A percentile compares a stretch with the other conserved stretches of the same genome.
These are phyloP conservation scores for Drosophila kokeensis DNA, from an alignment of 2,888 invertebrate genomes.

Conservation along the genomic window DNA sequence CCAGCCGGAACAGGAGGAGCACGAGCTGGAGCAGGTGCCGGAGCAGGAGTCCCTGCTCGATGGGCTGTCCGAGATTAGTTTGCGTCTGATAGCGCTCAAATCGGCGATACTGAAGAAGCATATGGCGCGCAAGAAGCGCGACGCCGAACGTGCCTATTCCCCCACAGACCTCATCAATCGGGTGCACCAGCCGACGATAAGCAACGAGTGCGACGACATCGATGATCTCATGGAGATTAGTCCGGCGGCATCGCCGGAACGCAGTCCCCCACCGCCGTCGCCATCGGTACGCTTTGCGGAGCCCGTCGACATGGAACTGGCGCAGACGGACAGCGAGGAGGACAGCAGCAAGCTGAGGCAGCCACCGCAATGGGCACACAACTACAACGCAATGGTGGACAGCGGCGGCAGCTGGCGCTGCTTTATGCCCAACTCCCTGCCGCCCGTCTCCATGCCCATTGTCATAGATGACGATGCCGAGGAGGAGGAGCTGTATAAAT, in stretches of 20 bases:
- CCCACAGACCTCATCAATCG: slow-evolving; percentile 84
- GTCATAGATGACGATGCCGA: slow-evolving; percentile 62
- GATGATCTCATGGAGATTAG: slow-evolving; percentile 82
- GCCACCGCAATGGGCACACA: slow-evolving; percentile 43
- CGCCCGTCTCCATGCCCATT: slow-evolving; percentile 67
- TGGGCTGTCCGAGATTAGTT: slow-evolving; percentile 50
- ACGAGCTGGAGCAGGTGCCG: slow-evolving; percentile 48
- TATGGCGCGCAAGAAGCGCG: slow-evolving; percentile 82
- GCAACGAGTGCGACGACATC: slow-evolving; percentile 60
- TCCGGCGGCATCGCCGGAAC: slow-evolving; percentile 83
- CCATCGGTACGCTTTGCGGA: slow-evolving; percentile 45
- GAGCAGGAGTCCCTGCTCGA: slow-evolving; percentile 35
- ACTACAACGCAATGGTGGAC: slow-evolving; percentile 37
- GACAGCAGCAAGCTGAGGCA: slow-evolving; percentile 9
- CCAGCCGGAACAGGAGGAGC: slow-evolving; percentile 39
- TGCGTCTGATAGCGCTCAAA: slow-evolving; percentile 84
- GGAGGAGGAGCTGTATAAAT: neutral
- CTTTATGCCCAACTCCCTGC: slow-evolving; percentile 54
- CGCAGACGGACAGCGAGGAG: slow-evolving; percentile 82
- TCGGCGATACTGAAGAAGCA: slow-evolving; percentile 84
- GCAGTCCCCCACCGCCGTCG: slow-evolving; percentile 65
- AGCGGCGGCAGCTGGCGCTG: slow-evolving; percentile 60
- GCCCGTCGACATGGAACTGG: slow-evolving; percentile 84
- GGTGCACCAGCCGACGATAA: slow-evolving; percentile 54
- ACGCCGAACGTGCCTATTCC: slow-evolving; percentile 84